Evolutionary conservation across 2,113 vertebrate genomes (phyloP).

Genomic region (Lepus timidus): DNA sequence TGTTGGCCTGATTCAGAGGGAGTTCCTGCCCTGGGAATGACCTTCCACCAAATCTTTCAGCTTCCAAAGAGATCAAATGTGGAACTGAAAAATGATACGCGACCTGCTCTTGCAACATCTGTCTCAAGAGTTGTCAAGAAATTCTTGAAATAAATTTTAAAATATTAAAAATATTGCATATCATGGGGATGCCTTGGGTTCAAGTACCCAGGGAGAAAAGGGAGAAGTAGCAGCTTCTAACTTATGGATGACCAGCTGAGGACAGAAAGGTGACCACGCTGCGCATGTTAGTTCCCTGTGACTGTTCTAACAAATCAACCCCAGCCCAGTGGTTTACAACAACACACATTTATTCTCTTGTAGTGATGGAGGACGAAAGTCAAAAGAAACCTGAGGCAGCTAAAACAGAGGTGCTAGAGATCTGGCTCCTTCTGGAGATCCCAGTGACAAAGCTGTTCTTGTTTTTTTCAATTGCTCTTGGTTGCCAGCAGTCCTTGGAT

Average conservation of each 20-base stretch:
- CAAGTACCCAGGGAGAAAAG: not conserved
- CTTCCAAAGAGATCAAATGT: not conserved
- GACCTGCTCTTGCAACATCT: not conserved
- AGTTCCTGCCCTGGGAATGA: not conserved
- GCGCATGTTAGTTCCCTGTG: not conserved
- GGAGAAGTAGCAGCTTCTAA: not conserved
- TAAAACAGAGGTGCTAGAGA: not conserved
- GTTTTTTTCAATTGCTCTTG: not conserved
- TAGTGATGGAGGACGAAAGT: not conserved
- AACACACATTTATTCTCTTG: not conserved
- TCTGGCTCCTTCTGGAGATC: not conserved
- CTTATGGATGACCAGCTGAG: not conserved
- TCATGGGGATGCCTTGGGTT: not conserved
- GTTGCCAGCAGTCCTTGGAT: not conserved
- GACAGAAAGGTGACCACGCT: not conserved
- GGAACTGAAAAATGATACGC: conserved; percentile 41
- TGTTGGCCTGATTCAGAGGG: not conserved
- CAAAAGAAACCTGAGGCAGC: not conserved
- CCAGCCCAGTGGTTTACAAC: not conserved
- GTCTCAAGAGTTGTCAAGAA: not conserved
- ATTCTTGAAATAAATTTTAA: not conserved
- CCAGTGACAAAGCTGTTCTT: not conserved
- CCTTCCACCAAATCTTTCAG: not conserved
- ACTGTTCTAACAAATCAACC: not conserved
- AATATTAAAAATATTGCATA: not conserved